Evolutionary conservation across 2,113 vertebrate genomes (phyloP), one percentile per base, ranked within the genome.

Genomic region (Microcebus lehilahytsara): DNA sequence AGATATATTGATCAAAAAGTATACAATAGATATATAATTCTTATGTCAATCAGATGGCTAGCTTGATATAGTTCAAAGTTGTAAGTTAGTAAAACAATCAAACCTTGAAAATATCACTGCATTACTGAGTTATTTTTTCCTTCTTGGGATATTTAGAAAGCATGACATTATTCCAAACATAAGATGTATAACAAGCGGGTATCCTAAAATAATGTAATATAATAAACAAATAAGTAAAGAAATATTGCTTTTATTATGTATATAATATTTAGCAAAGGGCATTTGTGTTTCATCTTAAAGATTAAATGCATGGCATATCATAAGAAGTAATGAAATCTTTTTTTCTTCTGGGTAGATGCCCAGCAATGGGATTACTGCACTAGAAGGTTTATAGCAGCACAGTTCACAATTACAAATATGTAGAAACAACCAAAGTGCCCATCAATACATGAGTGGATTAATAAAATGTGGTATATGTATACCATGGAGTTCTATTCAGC

Each of bases 131-230:
- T 83, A 0, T 4, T 0, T 20, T 78, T 42, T 1, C 8, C 30
- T 85, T 80, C 2, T 75, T 69, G 11, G 10, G 4, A 42, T 42
- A 2, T 49, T 19, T 69, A 34, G 62, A 60, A 23, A 11, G 9
- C 1, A 58, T 89, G 4, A 4, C 9, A 60, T 91, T 37, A 72
- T 27, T 94, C 40, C 78, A 97, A 94, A 95, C 94, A 75, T 92
- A 49, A 42, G 58, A 56, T 0, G 22, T 6, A 66, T 72, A 94
- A 49, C 92, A 67, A 97, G 89, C 85, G 64, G 74, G 11, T 85
- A 71, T 40, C 42, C 71, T 74, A 66, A 92, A 87, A 87, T 83
- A 97, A 96, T 94, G 95, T 62, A 6, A 3, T 40, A 97, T 83
- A 51, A 77, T 85, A 22, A 32, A 2, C 9, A 1, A 32, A 40